These are phyloP conservation scores for Gnathonemus echidnorhynchus DNA, from an alignment of 2,113 vertebrate species.

Conservation along the genomic window DNA sequence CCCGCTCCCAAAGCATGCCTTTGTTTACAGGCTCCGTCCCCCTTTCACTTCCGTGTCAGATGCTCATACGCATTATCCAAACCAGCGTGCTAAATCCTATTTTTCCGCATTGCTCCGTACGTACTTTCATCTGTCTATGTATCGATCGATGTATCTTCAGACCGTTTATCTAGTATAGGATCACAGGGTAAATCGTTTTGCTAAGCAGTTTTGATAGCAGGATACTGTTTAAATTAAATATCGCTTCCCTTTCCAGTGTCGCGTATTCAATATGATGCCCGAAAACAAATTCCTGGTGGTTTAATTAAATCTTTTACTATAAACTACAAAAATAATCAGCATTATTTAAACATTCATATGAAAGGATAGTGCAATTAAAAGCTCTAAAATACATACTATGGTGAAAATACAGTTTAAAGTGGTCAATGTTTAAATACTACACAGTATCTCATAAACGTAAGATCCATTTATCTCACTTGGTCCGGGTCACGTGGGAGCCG, in stretches of 20 bases:
- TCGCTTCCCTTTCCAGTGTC: background rate
- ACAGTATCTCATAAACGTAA: background rate
- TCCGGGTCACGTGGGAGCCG: background rate
- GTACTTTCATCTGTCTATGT: background rate
- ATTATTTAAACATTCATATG: background rate
- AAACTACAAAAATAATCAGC: background rate
- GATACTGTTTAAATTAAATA: background rate
- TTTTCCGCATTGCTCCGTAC: background rate
- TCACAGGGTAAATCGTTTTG: background rate
- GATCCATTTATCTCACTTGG: background rate
- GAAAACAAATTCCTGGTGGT: background rate
- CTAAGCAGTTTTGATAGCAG: background rate
- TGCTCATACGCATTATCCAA: too few relatives aligned
- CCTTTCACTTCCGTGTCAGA: conserved; percentile 15
- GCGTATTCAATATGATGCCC: background rate
- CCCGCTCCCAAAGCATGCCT: background rate
- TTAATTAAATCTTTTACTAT: background rate
- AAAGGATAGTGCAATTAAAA: background rate
- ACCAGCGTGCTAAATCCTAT: background rate
- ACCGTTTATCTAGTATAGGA: background rate
- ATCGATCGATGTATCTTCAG: background rate
- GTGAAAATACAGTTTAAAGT: background rate
- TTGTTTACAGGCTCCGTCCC: background rate
- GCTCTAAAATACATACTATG: background rate
- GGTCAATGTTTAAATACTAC: background rate